Percentiles rank a stretch among this genome's conserved stretches.
Evolutionary conservation across 2,113 vertebrate genomes (phyloP).

Genomic region (Esox niger): DNA sequence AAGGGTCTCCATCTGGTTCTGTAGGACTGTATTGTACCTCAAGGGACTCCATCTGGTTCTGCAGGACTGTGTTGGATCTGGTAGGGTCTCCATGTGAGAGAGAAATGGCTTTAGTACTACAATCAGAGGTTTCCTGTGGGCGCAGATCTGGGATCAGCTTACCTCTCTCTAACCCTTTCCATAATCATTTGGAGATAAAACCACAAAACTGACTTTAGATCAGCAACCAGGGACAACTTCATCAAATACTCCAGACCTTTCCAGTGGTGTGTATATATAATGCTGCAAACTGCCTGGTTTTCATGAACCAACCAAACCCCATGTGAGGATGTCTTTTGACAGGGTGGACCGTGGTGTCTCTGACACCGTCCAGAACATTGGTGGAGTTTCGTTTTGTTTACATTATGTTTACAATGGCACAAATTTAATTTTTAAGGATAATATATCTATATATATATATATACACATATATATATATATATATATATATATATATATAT

Average conservation of each 20-base stretch:
- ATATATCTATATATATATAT: constrained; percentile 72
- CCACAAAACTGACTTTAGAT: not conserved
- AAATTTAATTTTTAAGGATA: constrained; percentile 87
- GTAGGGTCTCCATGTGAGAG: constrained; percentile 8
- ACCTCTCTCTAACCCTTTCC: not conserved
- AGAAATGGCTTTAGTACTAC: constrained; percentile 18
- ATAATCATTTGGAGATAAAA: not conserved
- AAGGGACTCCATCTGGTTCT: too few species aligned
- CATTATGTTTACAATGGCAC: constrained; percentile 99
- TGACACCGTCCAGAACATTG: constrained; percentile 79
- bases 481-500: constrained; percentile 73
- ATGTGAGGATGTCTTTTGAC: constrained; percentile 69
- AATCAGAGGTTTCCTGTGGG: constrained; percentile 26
- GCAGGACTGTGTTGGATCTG: too few species aligned
- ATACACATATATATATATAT: constrained; percentile 63
- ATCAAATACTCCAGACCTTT: constrained; percentile 37
- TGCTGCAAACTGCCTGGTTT: constrained; percentile 85
- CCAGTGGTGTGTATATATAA: constrained; percentile 80
- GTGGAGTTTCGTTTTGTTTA: constrained; percentile 97
- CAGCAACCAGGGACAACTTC: constrained; percentile 6
- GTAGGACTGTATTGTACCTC: too few species aligned
- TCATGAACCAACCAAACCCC: constrained; percentile 69
- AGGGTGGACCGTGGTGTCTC: constrained; percentile 73
- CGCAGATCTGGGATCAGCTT: not conserved
- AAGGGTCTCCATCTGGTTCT: too few species aligned